A percentile compares a stretch with the other conserved stretches of the same genome.
Evolutionary conservation across 2,888 invertebrate genomes (phyloP).

Genomic region (Pelosia muscerda): DNA sequence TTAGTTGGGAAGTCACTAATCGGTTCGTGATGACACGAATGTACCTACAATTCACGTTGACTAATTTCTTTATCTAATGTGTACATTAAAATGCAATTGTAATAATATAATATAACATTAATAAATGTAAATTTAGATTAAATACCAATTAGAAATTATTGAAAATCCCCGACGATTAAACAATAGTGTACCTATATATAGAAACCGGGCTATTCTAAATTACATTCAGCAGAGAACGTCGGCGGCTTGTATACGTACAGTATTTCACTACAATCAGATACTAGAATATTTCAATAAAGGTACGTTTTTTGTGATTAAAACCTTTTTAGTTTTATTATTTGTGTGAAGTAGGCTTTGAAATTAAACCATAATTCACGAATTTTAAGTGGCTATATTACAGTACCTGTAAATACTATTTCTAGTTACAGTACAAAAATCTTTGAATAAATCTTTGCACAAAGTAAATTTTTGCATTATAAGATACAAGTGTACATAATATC

Average conservation of each 20-base stretch:
- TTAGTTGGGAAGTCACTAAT: too few relatives aligned
- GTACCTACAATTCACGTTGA: too few relatives aligned
- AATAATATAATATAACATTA: background rate
- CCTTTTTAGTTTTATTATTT: background rate
- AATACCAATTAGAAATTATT: conserved; percentile 8
- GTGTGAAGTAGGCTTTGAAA: too few relatives aligned
- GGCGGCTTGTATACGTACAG: background rate
- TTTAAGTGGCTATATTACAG: too few relatives aligned
- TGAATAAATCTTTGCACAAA: background rate
- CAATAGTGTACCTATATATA: background rate
- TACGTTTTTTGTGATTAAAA: background rate
- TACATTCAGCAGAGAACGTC: background rate
- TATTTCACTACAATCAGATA: background rate
- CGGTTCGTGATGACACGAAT: too few relatives aligned
- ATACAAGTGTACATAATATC: background rate
- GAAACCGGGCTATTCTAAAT: background rate
- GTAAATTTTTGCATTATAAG: background rate
- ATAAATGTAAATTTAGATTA: background rate
- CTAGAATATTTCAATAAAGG: background rate
- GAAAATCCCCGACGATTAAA: background rate
- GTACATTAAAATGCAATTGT: background rate
- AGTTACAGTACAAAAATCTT: background rate
- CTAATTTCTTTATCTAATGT: background rate
- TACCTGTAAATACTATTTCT: background rate
- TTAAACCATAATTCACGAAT: too few relatives aligned